Base-by-base conservation (phyloP, 2,797 vertebrate genomes). In the Epinephelus coioides region DNA sequence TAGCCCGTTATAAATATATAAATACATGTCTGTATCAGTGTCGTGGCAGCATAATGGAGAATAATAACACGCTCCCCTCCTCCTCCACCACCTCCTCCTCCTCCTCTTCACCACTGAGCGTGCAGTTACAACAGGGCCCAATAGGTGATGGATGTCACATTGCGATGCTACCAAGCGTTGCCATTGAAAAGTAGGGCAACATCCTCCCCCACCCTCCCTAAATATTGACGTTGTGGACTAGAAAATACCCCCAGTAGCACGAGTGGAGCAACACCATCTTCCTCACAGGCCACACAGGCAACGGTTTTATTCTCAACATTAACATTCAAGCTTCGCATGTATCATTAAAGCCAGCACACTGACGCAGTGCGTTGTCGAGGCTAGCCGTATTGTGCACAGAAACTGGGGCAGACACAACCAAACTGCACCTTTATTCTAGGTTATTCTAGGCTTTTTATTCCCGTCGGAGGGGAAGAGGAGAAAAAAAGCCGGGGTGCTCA, bases 121-220 rank as follows among this genome's bases (percentile, higher is more conserved):
- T 86, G 88, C 87, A 87, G 86, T 64, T 84, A 88, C 80, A 81
- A 76, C 85, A 61, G 67, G 78, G 90, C 88, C 90, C 87, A 71
- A 81, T 86, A 86, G 91, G 88, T 94, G 92, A 93, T 92, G 92
- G 92, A 91, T 92, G 92, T 90, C 90, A 94, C 94, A 93, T 94
- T 89, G 93, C 91, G 90, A 94, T 93, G 92, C 93, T 91, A 86
- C 79, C 79, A 59, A 84, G 88, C 86, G 85, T 81, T 84, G 82
- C 88, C 78, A 87, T 68, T 84, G 86, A 91, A 91, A 94, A 94
- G 90, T 94, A 94, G 94, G 94, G 83, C 93, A 93, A 77, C 87
- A 83, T 87, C 86, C 86, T 76, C 86, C 84, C 89, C 85, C 91
- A 73, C 85, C 81, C 78, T 68, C 64, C 65, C 81, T 67, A 86